phyloP scores from a whole-genome alignment of 2,797 vertebrate species.

The Pelochelys cantorii region DNA sequence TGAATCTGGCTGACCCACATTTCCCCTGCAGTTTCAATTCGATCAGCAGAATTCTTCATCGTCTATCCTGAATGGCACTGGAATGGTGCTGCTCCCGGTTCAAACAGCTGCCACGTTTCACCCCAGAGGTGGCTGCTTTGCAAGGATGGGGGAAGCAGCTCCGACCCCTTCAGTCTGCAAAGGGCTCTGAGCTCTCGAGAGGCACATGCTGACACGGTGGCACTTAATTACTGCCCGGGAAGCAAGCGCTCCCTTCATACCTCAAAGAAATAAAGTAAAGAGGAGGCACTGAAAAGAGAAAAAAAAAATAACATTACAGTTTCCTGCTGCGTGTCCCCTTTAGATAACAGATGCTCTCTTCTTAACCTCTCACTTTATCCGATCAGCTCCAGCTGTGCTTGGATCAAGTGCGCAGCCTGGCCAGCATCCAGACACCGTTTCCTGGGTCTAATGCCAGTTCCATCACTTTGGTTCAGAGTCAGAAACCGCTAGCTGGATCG shows the following conservation, averaged over 20 bases:
- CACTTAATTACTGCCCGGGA: slow-evolving; percentile 72
- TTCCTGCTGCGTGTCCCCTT: slow-evolving; percentile 64
- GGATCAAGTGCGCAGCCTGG: slow-evolving; percentile 78
- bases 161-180: slow-evolving; percentile 36
- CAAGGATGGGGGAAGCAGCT: neutral
- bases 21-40: accelerated
- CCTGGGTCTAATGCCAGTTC: slow-evolving; percentile 82
- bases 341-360: slow-evolving; percentile 81
- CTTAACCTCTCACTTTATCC: slow-evolving; percentile 86
- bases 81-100: accelerated
- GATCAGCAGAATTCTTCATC: neutral
- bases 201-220: slow-evolving; percentile 62
- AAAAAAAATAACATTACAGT: slow-evolving; percentile 71
- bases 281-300: slow-evolving; percentile 46
- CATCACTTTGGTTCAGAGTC: slow-evolving; percentile 61
- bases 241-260: slow-evolving; percentile 64
- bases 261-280: slow-evolving; percentile 70
- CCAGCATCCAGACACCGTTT: slow-evolving; percentile 57
- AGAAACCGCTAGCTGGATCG: neutral
- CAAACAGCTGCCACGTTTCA: accelerated
- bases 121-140: neutral
- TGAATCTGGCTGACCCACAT: accelerated
- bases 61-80: accelerated
- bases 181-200: slow-evolving; percentile 42
- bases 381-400: slow-evolving; percentile 86